Evolutionary conservation across 2,797 vertebrate genomes (phyloP), one percentile per base, ranked within the genome.

Genomic region (Lophius americanus): DNA sequence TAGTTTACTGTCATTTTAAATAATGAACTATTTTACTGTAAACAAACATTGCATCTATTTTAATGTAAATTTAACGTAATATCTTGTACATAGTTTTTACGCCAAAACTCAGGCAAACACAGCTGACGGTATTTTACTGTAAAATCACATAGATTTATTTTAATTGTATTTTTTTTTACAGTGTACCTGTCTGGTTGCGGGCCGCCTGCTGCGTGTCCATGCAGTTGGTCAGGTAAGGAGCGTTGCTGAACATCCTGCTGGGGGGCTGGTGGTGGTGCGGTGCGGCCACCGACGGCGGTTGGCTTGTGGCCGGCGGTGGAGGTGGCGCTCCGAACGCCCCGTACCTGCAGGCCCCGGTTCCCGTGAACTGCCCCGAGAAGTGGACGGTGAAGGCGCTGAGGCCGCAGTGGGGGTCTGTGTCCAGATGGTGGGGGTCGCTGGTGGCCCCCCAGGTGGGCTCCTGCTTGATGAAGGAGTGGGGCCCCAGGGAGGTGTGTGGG

Each of bases 301-400:
- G 91, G 60, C 51, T 83, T 1, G 88, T 4, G 6, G 85, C 3
- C 0, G 89, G 6, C 0, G 90, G 50, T 0, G 84, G 76, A 39
- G 95, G 92, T n/a, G 95, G 92, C 0, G 95, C 94, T 14, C 95
- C 95, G 51, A 97, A 98, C 8, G 97, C 89, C 5, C 96, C 97
- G 64, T 97, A 98, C 90, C 97, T 95, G 74, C 97, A 98, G 70
- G 97, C 97, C 12, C 97, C 97, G 0, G 96, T 98, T 54, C 97
- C 96, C 0, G 96, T 98, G 90, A 98, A 98, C 91, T 98, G 97
- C n/a, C 97, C 97, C 0, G 97, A 98, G 93, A 99, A 98, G 89
- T 99, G 97, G 6, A 98, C 96, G 2, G 97, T 98, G 91, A 98
- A 99, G 83, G 97, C 97, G 68, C 97, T 98, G 75, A 99, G 91